Evolutionary conservation across 2,888 invertebrate species (phyloP).

Genomic region (Diploptera punctata): DNA sequence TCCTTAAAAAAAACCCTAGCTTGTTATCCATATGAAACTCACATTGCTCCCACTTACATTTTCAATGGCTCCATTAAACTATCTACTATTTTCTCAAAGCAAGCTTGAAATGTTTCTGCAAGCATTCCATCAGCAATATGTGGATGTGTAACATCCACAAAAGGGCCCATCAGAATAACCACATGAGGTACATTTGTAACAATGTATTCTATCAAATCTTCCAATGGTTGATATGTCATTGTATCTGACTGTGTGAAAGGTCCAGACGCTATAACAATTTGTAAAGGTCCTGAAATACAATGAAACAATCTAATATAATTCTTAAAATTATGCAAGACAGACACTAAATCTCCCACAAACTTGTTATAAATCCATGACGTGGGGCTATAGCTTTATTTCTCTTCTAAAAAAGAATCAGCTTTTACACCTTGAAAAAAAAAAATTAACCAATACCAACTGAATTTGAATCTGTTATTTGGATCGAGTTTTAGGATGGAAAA

Average conservation of each 20-base stretch:
- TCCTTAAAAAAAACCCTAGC: no score
- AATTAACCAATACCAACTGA: no score
- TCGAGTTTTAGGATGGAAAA: no score
- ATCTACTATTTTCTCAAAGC: constrained; percentile 75
- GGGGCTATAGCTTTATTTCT: no score
- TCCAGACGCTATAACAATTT: constrained; percentile 79
- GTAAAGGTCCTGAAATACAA: constrained; percentile 62
- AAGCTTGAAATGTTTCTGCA: constrained; percentile 72
- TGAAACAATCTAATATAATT: constrained; percentile 36
- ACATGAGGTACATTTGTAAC: constrained; percentile 75
- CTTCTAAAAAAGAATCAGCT: no score
- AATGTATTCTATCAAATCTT: constrained; percentile 75
- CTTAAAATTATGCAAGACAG: background rate
- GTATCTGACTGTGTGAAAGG: constrained; percentile 84
- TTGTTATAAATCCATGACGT: no score
- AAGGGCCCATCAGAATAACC: constrained; percentile 84
- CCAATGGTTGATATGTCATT: constrained; percentile 79
- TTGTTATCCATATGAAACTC: no score
- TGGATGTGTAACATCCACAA: constrained; percentile 74
- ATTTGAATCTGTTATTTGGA: no score
- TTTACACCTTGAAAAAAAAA: no score
- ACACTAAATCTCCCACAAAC: no score
- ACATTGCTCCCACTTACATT: no score
- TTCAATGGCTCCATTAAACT: constrained; percentile 68
- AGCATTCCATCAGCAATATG: constrained; percentile 66